Evolutionary conservation across 2,113 vertebrate genomes (phyloP), one percentile per base, ranked within the genome.

Genomic region (Cyphomyrus plagiostoma): DNA sequence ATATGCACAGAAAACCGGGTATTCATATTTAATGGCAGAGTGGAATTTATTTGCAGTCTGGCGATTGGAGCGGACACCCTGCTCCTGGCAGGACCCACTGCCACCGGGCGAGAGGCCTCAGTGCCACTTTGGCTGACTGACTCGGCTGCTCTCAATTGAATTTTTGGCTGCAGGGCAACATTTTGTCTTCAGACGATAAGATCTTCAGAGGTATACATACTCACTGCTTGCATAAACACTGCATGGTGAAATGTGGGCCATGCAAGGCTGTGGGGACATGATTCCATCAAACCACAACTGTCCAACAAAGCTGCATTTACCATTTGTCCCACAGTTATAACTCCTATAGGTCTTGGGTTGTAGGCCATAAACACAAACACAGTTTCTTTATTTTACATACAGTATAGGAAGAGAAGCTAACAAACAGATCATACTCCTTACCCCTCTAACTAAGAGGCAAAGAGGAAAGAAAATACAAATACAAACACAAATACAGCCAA

Each of bases 141-240:
- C 82, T 49, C 23, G 23, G 83, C 46, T 85, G 46, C 83, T 85
- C 83, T 85, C 46, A 50, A 49, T 26, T 86, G 48, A 48, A 30
- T 86, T n/a, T n/a, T 85, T 85, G 83, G 83, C 83, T 85, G 45
- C 46, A 50, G 83, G 83, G 83, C 83, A 85, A 50, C 45, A 85
- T 48, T 85, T 85, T 26, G 46, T 49, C 83, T 85, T 85, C 83
- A 85, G 45, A 85, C 48, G 21, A 85, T 85, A n/a, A 13, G 21
- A 85, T 48, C 45, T n/a, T 85, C 83, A 10, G 83, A 15, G 45
- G 46, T 50, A 13, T 86, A 48, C 83, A 26, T 30, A 50, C 21
- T 49, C 46, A 49, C 82, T 85, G 19, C 82, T 85, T 85, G 23
- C 8, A 86, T 42, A 86, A 48, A 80, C 17, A 42, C 35, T 80